A percentile compares a stretch with the other conserved stretches of the same genome.
These are phyloP conservation scores for Armadillidium nasatum DNA, from an alignment of 1,140 invertebrate genomes.

Conservation along the genomic window DNA sequence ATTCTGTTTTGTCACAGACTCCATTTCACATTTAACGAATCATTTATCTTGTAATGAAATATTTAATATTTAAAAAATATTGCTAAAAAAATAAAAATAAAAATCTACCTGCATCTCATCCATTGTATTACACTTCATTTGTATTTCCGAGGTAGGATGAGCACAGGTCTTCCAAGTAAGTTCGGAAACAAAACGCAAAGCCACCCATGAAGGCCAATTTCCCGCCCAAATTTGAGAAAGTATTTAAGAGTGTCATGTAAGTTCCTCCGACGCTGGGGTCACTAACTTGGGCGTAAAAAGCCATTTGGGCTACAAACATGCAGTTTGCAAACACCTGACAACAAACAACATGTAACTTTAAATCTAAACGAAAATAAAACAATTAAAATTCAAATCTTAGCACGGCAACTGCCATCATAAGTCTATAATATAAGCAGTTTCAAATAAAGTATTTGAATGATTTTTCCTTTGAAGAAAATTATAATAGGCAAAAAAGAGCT, in stretches of 20 bases:
- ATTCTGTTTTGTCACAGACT: too few relatives aligned
- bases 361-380: background rate
- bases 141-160: background rate
- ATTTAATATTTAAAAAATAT: too few relatives aligned
- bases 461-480: too few relatives aligned
- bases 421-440: background rate
- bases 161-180: conserved; percentile 73
- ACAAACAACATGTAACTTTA: conserved; percentile 17
- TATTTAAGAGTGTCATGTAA: conserved; percentile 99
- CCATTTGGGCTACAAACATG: conserved; percentile 79
- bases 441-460: too few relatives aligned
- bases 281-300: conserved; percentile 70
- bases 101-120: too few relatives aligned
- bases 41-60: too few relatives aligned
- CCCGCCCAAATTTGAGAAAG: conserved; percentile 92
- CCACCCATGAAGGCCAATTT: conserved; percentile 93
- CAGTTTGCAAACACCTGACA: conserved; percentile 62
- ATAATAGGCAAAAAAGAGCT: too few relatives aligned
- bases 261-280: conserved; percentile 94
- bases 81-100: too few relatives aligned
- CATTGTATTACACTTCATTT: too few relatives aligned
- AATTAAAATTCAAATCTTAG: conserved; percentile 15
- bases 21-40: too few relatives aligned
- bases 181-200: conserved; percentile 86
- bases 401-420: background rate